Evolutionary conservation across 2,888 invertebrate genomes (phyloP).

Genomic region (Synanthedon vespiformis): DNA sequence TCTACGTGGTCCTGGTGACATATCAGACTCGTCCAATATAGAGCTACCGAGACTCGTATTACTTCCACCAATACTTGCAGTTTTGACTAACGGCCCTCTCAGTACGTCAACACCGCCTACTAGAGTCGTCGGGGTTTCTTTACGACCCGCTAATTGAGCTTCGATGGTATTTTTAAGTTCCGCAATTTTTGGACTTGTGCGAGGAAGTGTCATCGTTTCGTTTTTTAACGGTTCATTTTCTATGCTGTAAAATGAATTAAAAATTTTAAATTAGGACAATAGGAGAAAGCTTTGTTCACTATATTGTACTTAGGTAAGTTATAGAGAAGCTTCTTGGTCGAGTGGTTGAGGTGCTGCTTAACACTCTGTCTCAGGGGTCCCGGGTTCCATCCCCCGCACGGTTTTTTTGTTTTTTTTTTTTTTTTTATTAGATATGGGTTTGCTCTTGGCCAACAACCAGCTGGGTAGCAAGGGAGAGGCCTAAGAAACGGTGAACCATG

Average conservation of each 20-base stretch:
- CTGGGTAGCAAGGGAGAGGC: too few relatives aligned
- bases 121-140: conserved; percentile 34
- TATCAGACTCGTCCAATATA: conserved; percentile 52
- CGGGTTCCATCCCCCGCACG: too few relatives aligned
- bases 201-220: conserved; percentile 45
- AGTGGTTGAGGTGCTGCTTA: too few relatives aligned
- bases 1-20: conserved; percentile 27
- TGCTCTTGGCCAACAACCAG: too few relatives aligned
- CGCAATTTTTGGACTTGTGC: conserved; percentile 66
- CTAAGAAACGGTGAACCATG: too few relatives aligned
- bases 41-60: conserved; percentile 64
- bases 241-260: conserved; percentile 33
- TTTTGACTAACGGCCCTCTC: conserved; percentile 25
- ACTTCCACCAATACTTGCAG: conserved; percentile 48
- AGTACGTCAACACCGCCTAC: conserved; percentile 50
- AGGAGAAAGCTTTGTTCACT: too few relatives aligned
- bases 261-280: too few relatives aligned
- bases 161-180: conserved; percentile 69
- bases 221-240: conserved; percentile 50
- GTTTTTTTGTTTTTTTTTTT: too few relatives aligned
- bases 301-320: too few relatives aligned
- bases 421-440: too few relatives aligned
- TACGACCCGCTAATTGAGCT: conserved; percentile 58
- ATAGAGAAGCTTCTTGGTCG: too few relatives aligned
- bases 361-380: too few relatives aligned